Percentiles rank a stretch among this genome's conserved stretches.
phyloP scores from a whole-genome alignment of 2,797 vertebrate genomes.

The Harpagifer antarcticus region DNA sequence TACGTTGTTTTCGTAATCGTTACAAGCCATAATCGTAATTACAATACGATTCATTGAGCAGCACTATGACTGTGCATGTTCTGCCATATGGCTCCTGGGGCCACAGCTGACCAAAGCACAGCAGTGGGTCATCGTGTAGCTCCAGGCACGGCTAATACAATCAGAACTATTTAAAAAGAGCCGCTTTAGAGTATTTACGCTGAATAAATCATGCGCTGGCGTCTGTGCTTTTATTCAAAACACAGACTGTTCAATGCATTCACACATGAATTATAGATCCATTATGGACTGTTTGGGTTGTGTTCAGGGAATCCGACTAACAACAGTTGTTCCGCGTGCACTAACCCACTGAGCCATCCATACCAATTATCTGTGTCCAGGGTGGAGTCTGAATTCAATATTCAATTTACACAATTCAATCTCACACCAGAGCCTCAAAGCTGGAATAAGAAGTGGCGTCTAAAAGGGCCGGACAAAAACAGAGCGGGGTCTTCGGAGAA shows the following conservation, averaged over 20 bases:
- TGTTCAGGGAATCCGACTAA: constrained; percentile 64
- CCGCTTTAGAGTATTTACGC: constrained; percentile 59
- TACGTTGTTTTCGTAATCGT: too few relatives aligned
- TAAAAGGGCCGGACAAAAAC: constrained; percentile 31
- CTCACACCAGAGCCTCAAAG: constrained; percentile 45
- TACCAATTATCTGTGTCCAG: constrained; percentile 75
- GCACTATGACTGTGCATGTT: constrained; percentile 42
- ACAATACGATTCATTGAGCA: too few relatives aligned
- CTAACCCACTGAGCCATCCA: constrained; percentile 73
- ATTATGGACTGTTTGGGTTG: constrained; percentile 66
- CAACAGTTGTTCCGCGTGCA: constrained; percentile 65
- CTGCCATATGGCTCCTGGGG: constrained; percentile 54
- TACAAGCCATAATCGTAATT: too few relatives aligned
- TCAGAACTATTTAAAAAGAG: constrained; percentile 57
- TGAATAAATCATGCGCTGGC: constrained; percentile 65
- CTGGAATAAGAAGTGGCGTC: not conserved
- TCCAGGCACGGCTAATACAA: constrained; percentile 38
- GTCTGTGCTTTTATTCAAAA: constrained; percentile 63
- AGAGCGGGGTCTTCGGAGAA: constrained; percentile 3
- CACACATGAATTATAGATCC: constrained; percentile 77
- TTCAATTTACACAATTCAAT: constrained; percentile 78
- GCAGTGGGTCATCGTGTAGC: constrained; percentile 36
- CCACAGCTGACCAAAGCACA: constrained; percentile 57
- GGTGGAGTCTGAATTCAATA: constrained; percentile 75
- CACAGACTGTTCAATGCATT: constrained; percentile 66